Percentiles rank a stretch among this genome's conserved stretches.
Conservation (phyloP, 2,888 invertebrate species). For the Cyclophora punctaria region DNA sequence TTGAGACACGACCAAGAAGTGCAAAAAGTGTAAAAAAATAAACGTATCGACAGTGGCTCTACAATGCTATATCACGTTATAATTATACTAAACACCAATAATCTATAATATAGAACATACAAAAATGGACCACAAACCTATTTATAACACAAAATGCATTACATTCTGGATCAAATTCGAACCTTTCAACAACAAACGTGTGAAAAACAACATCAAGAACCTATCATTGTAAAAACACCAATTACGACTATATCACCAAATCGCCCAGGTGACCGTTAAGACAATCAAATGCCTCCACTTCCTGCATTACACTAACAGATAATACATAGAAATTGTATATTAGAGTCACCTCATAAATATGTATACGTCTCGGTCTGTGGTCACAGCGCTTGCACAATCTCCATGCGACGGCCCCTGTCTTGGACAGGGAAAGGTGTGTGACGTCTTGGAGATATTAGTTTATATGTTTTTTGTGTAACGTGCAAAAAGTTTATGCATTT, state of each 20-base stretch:
- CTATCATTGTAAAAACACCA: background rate
- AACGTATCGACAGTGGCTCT: too few species aligned
- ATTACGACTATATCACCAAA: slow-evolving; percentile 31
- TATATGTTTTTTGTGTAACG: too few species aligned
- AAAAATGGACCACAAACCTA: too few species aligned
- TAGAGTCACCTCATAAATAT: slow-evolving; percentile 73
- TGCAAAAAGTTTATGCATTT: too few species aligned
- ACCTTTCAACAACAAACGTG: background rate
- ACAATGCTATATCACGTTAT: too few species aligned
- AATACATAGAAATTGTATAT: slow-evolving; percentile 75
- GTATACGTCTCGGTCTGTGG: slow-evolving; percentile 72
- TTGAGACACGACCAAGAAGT: too few species aligned
- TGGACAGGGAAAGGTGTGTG: slow-evolving; percentile 26
- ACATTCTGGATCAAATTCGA: background rate
- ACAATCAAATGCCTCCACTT: slow-evolving; percentile 62
- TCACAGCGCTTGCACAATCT: slow-evolving; percentile 71
- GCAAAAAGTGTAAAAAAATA: too few species aligned
- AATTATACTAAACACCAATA: too few species aligned
- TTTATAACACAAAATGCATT: too few species aligned
- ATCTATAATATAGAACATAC: too few species aligned
- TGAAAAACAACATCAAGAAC: background rate
- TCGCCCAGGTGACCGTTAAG: slow-evolving; percentile 63
- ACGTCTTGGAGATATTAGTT: too few species aligned
- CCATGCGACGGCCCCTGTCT: slow-evolving; percentile 43
- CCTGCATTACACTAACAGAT: slow-evolving; percentile 69